Conservation (phyloP, 2,888 invertebrate genomes). For the Spialia ferax region DNA sequence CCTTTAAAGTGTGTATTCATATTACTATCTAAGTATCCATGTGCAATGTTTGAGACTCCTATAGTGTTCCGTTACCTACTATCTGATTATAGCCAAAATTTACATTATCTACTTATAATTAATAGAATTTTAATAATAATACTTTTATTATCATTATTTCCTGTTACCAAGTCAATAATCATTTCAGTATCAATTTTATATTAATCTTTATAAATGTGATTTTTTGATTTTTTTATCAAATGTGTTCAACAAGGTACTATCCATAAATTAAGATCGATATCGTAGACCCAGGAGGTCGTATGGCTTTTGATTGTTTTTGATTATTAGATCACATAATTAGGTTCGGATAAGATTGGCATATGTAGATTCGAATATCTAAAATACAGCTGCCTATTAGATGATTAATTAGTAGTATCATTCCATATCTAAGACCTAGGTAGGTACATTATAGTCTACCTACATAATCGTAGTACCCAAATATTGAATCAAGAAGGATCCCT, state of each 20-base stretch:
- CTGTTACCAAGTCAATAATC: not conserved
- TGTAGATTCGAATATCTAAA: not conserved
- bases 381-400: not conserved
- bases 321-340: not conserved
- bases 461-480: no score
- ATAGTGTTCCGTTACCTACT: no score
- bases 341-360: not conserved
- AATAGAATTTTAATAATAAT: not conserved
- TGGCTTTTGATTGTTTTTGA: not conserved
- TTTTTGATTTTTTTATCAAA: not conserved
- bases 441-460: no score
- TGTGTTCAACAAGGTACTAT: slow-evolving; percentile 3
- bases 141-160: not conserved
- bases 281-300: not conserved
- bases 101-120: no score
- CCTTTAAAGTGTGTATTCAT: no score
- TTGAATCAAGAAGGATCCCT: no score
- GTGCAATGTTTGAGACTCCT: no score
- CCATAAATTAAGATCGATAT: not conserved
- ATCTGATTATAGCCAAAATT: no score
- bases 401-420: no score
- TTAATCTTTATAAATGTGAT: not conserved
- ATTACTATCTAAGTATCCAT: no score
- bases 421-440: no score
- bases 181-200: not conserved